Base-by-base conservation (phyloP, 2,113 vertebrate species). In the Heterochromis multidens region DNA sequence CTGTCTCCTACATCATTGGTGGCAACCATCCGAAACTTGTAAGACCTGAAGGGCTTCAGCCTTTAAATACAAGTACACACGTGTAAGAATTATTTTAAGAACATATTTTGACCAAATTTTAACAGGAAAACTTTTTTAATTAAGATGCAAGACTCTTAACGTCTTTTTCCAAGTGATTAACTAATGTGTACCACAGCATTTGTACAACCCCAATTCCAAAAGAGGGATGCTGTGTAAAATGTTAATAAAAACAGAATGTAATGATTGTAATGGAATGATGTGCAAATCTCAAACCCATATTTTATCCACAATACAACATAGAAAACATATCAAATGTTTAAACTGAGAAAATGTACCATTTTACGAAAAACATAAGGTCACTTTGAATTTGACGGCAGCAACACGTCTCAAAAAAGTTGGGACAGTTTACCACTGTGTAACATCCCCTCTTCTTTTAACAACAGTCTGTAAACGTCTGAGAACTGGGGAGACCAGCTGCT, bases 1-100 rank as follows among this genome's bases (percentile, higher is more conserved):
- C 98, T 99, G 95, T 98, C 97, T 78, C 98, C 98, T 0, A 99
- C 95, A 58, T 99, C 98, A 2, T 99, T 99, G 92, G 98, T 98
- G n/a, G 98, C 97, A 92, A 97, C 96, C 95, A 99, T 97, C 58
- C 98, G 96, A 88, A 99, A 96, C 83, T 97, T 98, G 93, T 99
- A 99, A 2, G 98, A 98, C 3, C 98, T 98, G 91, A 98, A 99
- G 0, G 98, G 98, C 87, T 97, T 98, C 90, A 99, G 89, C 88
- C 98, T 99, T 87, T 3, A 87, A 40, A 88, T 84, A 80, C 27
- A 91, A 77, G 40, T 14, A 46, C 21, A 78, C 13, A 82, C 56
- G 79, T 61, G 81, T 31, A 56, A 25, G 14, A 43, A 6, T 72
- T 9, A 54, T 17, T 61, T 33, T 0, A 6, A 56, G 25, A 29